phyloP scores from a whole-genome alignment of 1,140 invertebrate species.

The Paramacrobiotus metropolitanus region DNA sequence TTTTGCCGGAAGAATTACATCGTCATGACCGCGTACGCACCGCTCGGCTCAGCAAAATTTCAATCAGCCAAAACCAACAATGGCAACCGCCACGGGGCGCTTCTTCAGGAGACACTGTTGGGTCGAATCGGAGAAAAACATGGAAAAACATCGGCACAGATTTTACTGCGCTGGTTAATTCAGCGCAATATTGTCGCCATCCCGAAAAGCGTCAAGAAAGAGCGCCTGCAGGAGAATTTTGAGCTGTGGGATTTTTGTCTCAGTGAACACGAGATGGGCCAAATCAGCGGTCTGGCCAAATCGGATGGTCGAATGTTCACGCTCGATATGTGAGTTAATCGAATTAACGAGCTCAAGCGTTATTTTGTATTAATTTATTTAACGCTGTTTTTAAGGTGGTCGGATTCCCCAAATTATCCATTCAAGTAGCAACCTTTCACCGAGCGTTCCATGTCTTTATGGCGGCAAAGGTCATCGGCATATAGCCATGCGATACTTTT shows the following conservation, averaged over 20 bases:
- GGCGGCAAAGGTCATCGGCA: no score
- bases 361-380: no score
- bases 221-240: constrained; percentile 37
- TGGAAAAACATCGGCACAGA: constrained; percentile 45
- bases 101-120: constrained; percentile 38
- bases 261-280: constrained; percentile 12
- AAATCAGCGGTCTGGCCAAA: background rate
- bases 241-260: constrained; percentile 19
- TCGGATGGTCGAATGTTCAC: background rate
- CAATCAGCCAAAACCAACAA: no score
- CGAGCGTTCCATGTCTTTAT: no score
- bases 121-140: constrained; percentile 39
- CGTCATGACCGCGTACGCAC: background rate
- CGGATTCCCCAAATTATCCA: no score
- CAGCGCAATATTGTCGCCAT: constrained; percentile 47
- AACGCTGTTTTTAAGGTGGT: no score
- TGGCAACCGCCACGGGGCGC: no score
- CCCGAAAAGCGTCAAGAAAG: constrained; percentile 51
- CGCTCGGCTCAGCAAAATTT: constrained; percentile 9
- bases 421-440: no score
- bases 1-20: background rate
- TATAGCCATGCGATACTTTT: no score
- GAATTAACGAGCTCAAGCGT: no score
- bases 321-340: no score
- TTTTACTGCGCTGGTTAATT: constrained; percentile 47